Evolutionary conservation across 2,113 vertebrate genomes (phyloP), one percentile per base, ranked within the genome.

Genomic region (Eudyptes chrysolophus): DNA sequence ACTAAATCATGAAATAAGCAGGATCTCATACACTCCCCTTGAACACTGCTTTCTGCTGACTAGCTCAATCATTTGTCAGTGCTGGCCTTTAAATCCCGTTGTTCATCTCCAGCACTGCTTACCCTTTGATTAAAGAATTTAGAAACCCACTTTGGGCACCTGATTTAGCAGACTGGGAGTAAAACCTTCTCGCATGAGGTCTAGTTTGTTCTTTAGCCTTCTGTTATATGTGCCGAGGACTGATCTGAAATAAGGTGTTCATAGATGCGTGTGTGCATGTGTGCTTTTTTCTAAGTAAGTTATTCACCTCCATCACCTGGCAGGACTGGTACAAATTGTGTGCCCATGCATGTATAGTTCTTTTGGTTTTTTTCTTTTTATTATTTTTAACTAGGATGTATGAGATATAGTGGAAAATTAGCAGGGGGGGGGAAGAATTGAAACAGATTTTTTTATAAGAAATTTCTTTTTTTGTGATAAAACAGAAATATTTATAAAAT

Each of bases 271-370:
- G 20, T 27, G 10, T 22, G 12, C 16, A 14, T 12, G 1, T 30
- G 4, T 29, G 11, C 2, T 34, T 89, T 84, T 71, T n/a, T 29
- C 14, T 24, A 11, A 27, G 32, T 24, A 11, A 27, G 32, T 25
- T 79, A 49, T 16, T 52, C 20, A 40, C 32, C 7, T 84, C 16
- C 3, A 21, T 8, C 9, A 42, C 3, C 4, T 26, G 18, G 6
- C 11, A 48, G 16, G 46, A 62, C 7, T 52, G 51, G 9, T 26
- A 57, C 25, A 74, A 69, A 58, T 7, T 6, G 3, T 51, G 1
- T 64, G 22, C 7, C 10, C 9, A 52, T 8, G 52, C 3, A 13
- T 22, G 4, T 6, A 3, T 16, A 42, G 5, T 1, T n/a, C 2
- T 49, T 6, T 19, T 21, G 17, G 1, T 32, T 16, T 8, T 15